Percentiles rank a stretch among this genome's conserved stretches.
These are phyloP conservation scores for Diacarnus erythraeanus DNA, from an alignment of 37 sponge, comb jelly and placozoan species.

Conservation along the genomic window DNA sequence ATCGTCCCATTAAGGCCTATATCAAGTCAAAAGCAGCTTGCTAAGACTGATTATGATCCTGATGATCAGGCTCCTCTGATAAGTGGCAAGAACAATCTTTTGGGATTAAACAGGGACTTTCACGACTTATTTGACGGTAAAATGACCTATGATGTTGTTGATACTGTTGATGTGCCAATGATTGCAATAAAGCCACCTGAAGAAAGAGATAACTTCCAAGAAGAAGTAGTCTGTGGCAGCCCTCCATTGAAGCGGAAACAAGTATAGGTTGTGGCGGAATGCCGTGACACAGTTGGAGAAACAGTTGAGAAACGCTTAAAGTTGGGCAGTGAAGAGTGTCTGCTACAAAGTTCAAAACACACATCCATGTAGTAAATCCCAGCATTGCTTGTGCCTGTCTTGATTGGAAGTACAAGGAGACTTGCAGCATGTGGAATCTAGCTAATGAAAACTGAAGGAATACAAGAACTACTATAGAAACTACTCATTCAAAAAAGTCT, in stretches of 20 bases:
- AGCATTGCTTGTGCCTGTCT: neutral
- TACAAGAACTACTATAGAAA: too few relatives aligned
- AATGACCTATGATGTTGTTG: neutral
- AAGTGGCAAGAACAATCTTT: too few relatives aligned
- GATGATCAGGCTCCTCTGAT: too few relatives aligned
- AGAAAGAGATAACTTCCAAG: neutral
- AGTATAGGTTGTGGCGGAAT: neutral
- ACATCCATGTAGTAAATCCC: neutral
- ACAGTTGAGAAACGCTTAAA: too few relatives aligned
- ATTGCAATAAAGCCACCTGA: neutral
- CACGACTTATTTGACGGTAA: neutral
- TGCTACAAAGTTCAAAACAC: neutral
- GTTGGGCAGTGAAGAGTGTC: neutral
- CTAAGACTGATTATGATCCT: too few relatives aligned
- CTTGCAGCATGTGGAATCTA: neutral
- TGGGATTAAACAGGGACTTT: neutral
- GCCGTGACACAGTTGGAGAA: neutral
- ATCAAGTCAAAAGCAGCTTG: too few relatives aligned
- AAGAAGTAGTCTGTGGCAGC: neutral
- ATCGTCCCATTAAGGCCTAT: neutral
- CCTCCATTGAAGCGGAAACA: neutral
- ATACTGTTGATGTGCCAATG: neutral
- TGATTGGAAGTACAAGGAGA: neutral
- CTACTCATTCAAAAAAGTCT: too few relatives aligned
- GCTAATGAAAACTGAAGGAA: too few relatives aligned